Evolutionary conservation across 2,113 vertebrate genomes (phyloP).

Genomic region (Passer domesticus): DNA sequence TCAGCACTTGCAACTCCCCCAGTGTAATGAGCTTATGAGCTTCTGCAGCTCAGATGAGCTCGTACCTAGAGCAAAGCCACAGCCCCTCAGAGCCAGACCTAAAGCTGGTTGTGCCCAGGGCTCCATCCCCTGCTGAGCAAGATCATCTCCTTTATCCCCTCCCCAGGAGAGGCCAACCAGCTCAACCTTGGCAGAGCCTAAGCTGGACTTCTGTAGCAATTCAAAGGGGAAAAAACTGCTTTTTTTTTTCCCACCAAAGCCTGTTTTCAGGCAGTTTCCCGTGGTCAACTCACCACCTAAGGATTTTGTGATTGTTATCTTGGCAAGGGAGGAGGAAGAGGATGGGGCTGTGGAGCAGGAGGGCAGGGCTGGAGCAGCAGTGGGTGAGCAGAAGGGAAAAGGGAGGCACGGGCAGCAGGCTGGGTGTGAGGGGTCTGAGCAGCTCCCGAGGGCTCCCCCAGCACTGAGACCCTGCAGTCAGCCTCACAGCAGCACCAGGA

Average conservation of each 20-base stretch:
- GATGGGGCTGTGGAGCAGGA: neutral
- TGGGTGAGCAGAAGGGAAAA: neutral
- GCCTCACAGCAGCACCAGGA: neutral
- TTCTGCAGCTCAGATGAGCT: neutral
- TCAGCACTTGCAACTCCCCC: neutral
- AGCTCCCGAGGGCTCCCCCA: neutral
- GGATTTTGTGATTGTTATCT: neutral
- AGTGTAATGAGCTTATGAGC: neutral
- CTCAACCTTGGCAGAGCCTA: neutral
- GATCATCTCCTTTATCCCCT: slow-evolving; percentile 22
- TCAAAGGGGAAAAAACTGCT: neutral
- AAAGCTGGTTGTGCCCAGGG: neutral
- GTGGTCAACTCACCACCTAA: neutral
- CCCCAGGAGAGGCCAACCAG: neutral
- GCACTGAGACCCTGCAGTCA: neutral
- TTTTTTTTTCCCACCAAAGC: neutral
- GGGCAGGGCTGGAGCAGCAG: neutral
- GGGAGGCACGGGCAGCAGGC: neutral
- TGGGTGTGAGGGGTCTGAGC: neutral
- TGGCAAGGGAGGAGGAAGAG: accelerated
- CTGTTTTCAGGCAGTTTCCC: neutral
- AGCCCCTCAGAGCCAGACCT: neutral
- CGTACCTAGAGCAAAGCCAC: neutral
- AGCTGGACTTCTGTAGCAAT: neutral
- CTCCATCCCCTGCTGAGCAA: accelerated